Evolutionary conservation across 2,888 invertebrate genomes (phyloP), one percentile per base, ranked within the genome.

Genomic region (Drosophila robusta): DNA sequence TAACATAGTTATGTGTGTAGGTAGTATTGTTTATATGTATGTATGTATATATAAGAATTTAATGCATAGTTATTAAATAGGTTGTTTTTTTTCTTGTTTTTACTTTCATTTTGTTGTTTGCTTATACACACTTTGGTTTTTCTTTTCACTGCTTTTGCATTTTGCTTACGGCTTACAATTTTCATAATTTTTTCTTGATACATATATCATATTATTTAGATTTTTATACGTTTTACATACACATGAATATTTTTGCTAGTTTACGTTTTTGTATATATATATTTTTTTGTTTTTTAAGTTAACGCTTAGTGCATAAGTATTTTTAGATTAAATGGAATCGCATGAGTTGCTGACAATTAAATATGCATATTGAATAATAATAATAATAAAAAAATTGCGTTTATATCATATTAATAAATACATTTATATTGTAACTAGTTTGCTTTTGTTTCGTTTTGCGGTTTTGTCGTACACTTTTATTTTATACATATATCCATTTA

Each of bases 81-180:
- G 22, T 22, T 55, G 29, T 44, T 26, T 34, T 51, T 45, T 41
- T 55, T 24, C n/a, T 49, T 39, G 8, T 14, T 49, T 16, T 49
- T n/a, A 11, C 70, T 52, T 42, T 56, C 5, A 45, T 49, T 41
- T n/a, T 12, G 44, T 18, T 26, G 42, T 54, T 54, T 52, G 22
- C 72, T 85, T 87, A 76, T 78, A 67, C 87, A 87, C 87, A 87
- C 87, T 82, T 82, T 82, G 81, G 81, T 87, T 82, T 84, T 78
- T 85, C 79, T 57, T 68, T 68, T 75, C 78, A 75, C 82, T 75
- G 68, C 61, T 65, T 63, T 65, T 71, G 44, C 70, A 42, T 51
- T 63, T 34, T 18, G 47, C 58, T 70, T 62, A 56, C 58, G 51
- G 38, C 51, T 70, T 65, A 52, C 58, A 60, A 56, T 52, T 67